Evolutionary conservation across 2,888 invertebrate genomes (phyloP).

Genomic region (Chrysolina americana): DNA sequence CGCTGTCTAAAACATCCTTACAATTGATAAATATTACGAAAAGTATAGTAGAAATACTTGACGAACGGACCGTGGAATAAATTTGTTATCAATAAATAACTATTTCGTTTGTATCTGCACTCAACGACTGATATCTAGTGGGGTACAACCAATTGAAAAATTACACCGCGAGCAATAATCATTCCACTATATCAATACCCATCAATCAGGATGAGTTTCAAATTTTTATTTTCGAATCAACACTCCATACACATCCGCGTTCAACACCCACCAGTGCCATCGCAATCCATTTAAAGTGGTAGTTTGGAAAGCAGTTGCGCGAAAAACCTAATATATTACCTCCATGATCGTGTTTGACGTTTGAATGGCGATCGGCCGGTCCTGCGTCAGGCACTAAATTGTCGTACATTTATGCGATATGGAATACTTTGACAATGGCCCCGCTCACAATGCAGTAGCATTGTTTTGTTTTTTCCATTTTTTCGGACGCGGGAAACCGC

Average conservation of each 20-base stretch:
- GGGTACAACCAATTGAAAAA: neutral
- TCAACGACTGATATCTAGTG: neutral
- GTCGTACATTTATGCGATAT: constrained; percentile 50
- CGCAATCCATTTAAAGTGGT: constrained; percentile 45
- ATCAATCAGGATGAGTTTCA: neutral
- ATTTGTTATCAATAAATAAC: too few species aligned
- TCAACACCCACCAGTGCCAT: constrained; percentile 33
- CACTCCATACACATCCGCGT: neutral
- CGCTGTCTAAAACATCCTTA: too few species aligned
- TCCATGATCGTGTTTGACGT: constrained; percentile 54
- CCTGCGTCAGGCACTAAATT: constrained; percentile 48
- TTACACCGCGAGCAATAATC: neutral
- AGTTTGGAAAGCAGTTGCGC: constrained; percentile 45
- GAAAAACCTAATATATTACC: constrained; percentile 53
- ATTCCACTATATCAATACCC: neutral
- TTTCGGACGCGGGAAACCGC: constrained; percentile 33
- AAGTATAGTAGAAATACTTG: too few species aligned
- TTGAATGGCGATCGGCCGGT: constrained; percentile 51
- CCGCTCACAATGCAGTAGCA: constrained; percentile 45
- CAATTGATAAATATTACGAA: too few species aligned
- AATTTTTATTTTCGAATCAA: constrained; percentile 15
- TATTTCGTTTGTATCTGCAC: neutral
- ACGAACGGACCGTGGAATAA: too few species aligned
- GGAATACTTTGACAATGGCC: constrained; percentile 51
- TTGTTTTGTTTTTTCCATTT: constrained; percentile 45